Conservation (phyloP, 2,113 vertebrate species). For the Pterocles orientalis region DNA sequence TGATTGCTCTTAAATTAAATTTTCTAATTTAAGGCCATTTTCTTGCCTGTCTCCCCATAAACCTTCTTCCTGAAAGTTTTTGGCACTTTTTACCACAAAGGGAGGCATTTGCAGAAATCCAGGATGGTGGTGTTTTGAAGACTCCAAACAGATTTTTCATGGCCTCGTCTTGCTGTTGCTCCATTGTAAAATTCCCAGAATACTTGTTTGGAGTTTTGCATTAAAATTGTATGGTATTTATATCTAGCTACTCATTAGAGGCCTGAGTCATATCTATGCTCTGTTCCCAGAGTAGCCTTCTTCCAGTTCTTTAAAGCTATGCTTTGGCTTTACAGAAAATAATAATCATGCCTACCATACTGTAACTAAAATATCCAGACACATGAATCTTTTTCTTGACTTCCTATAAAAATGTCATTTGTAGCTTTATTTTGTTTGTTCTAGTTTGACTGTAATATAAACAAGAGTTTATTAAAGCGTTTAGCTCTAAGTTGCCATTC, state of each 20-base stretch:
- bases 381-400: slow-evolving; percentile 58
- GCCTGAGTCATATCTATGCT: neutral
- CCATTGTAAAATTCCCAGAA: neutral
- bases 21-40: neutral
- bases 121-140: neutral
- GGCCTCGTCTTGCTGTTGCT: neutral
- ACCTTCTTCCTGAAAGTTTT: neutral
- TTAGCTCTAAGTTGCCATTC: neutral
- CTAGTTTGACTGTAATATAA: slow-evolving; percentile 43
- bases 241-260: slow-evolving; percentile 4
- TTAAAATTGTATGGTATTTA: slow-evolving; percentile 20
- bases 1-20: neutral
- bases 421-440: slow-evolving; percentile 47
- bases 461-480: slow-evolving; percentile 46
- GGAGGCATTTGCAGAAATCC: neutral
- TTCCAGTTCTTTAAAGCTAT: slow-evolving; percentile 17
- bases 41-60: neutral
- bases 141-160: neutral
- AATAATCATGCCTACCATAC: slow-evolving; percentile 42
- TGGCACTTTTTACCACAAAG: neutral
- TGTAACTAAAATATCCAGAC: slow-evolving; percentile 59
- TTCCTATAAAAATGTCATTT: slow-evolving; percentile 61
- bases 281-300: neutral
- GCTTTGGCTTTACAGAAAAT: slow-evolving; percentile 44
- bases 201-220: slow-evolving; percentile 8